Evolutionary conservation across 2,797 vertebrate species (phyloP), one percentile per base, ranked within the genome.

Genomic region (Chelon labrosus): DNA sequence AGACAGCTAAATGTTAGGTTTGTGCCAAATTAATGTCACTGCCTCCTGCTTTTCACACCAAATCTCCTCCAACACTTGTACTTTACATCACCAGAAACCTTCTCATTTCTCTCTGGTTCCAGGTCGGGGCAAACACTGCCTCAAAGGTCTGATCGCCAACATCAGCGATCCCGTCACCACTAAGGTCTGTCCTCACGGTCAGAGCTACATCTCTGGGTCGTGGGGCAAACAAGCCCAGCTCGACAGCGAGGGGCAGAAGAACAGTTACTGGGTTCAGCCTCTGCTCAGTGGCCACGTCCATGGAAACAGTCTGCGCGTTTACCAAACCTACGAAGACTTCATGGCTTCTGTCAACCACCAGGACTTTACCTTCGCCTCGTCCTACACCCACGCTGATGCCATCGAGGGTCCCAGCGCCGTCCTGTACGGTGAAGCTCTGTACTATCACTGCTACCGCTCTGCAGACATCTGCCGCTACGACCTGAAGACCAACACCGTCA

Each of bases 321-420:
- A 94, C 64, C 47, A 68, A 14, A 77, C 59, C 20, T 89, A 88
- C 0, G 86, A 91, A 16, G 85, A 94, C 74, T 80, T 95, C 67
- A 93, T 95, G 89, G 71, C 83, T 1, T 77, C 74, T 44, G 65
- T 16, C 16, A 87, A 88, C 50, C 57, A 88, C 55, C 77, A 6
- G 1, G 93, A 94, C 16, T 84, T 83, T 7, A 12, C 38, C 0
- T 10, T 95, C 0, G 90, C 85, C 0, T 10, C 84, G 3, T 87
- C 92, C 0, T 14, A 61, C 53, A 78, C 1, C 31, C 13, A 90
- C 5, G 0, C 47, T 3, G 50, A 93, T 2, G 7, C 88, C 1
- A 79, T 90, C 2, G 93, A 95, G 68, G 94, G 94, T 39, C 91
- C 94, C 0, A 91, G 90, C 7, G 89, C 74, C 0, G 87, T 95